phyloP scores from a whole-genome alignment of 2,113 vertebrate species.

The Neodontobutis hainanensis region DNA sequence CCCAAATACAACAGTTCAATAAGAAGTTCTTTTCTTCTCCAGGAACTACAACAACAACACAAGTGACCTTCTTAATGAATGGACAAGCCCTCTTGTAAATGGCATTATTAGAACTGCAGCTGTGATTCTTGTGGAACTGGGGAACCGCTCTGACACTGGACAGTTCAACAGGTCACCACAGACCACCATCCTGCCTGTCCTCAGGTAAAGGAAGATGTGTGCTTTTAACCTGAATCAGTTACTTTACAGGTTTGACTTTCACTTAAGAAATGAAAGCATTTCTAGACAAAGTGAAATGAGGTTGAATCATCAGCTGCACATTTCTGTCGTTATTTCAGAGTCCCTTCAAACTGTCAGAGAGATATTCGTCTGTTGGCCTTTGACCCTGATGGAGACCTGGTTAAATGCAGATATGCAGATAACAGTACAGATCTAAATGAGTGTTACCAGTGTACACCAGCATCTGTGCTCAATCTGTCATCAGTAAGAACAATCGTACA shows the following conservation, averaged over 20 bases:
- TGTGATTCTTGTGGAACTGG: conserved; percentile 19
- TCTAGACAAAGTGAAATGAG: too few species aligned
- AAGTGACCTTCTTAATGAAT: background rate
- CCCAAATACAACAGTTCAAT: too few species aligned
- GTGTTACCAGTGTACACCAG: conserved; percentile 13
- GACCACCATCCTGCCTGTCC: conserved; percentile 12
- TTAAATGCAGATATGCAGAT: conserved; percentile 37
- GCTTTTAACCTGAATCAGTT: too few species aligned
- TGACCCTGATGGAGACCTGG: conserved; percentile 45
- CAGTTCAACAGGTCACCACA: conserved; percentile 28
- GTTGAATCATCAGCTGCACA: background rate
- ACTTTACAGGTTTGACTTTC: too few species aligned
- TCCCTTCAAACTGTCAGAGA: conserved; percentile 54
- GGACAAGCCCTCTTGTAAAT: background rate
- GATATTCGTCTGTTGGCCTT: conserved; percentile 37
- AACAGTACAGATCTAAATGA: background rate
- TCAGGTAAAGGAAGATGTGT: conserved; percentile 23
- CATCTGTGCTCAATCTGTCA: conserved; percentile 29
- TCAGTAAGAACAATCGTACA: conserved; percentile 20
- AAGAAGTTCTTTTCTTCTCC: too few species aligned
- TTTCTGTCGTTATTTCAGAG: conserved; percentile 12
- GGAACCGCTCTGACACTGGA: conserved; percentile 36
- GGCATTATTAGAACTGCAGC: rapidly evolving
- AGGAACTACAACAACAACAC: too few species aligned
- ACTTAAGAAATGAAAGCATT: too few species aligned